These are phyloP conservation scores for Rhabdornis inornatus DNA, from an alignment of 2,113 vertebrate species.

Conservation along the genomic window DNA sequence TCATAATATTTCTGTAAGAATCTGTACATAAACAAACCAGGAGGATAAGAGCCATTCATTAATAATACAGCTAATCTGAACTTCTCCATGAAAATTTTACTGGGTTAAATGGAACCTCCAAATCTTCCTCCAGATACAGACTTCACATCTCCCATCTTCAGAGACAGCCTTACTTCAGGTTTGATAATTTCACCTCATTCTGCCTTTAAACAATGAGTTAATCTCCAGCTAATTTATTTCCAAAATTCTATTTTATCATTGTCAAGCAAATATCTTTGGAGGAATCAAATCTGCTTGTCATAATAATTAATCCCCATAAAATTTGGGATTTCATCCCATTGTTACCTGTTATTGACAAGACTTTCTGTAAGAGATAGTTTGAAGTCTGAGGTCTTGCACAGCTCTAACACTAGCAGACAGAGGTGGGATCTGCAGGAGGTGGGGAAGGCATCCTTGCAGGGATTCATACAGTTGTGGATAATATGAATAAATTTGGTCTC, in stretches of 20 bases:
- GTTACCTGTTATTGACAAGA: neutral
- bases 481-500: neutral
- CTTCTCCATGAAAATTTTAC: neutral
- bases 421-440: neutral
- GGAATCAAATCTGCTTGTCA: neutral
- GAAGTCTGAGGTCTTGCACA: neutral
- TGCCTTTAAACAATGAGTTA: neutral
- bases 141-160: neutral
- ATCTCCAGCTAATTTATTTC: neutral
- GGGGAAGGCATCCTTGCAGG: neutral
- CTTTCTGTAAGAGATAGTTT: neutral
- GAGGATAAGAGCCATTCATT: neutral
- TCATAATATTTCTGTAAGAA: neutral
- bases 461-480: neutral
- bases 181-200: neutral
- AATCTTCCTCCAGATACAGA: neutral
- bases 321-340: neutral
- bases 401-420: neutral
- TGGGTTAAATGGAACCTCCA: neutral
- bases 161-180: neutral
- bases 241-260: neutral
- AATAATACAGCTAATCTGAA: neutral
- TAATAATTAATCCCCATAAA: neutral
- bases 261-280: neutral
- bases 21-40: neutral